These are phyloP conservation scores for Takifugu bimaculatus DNA, from an alignment of 2,113 vertebrate genomes.

Conservation along the genomic window DNA sequence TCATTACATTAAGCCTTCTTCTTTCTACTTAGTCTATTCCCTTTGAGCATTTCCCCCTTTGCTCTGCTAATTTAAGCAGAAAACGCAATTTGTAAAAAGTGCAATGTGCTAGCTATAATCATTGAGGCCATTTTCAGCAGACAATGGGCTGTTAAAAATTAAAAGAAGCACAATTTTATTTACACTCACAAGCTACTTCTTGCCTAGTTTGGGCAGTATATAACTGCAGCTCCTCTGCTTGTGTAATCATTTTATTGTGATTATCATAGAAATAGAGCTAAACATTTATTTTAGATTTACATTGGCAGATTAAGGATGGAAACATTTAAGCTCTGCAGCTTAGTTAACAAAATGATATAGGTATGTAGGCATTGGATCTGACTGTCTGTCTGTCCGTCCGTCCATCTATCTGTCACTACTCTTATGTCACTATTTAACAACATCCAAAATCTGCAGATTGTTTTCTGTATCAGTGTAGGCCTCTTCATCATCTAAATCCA, in stretches of 20 bases:
- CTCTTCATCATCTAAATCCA: too few species aligned
- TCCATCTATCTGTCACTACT: too few species aligned
- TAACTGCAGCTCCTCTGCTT: slow-evolving; percentile 62
- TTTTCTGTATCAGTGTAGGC: too few species aligned
- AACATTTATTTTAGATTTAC: slow-evolving; percentile 46
- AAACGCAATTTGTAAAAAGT: slow-evolving; percentile 60
- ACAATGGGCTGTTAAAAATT: slow-evolving; percentile 36
- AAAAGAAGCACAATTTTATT: slow-evolving; percentile 33
- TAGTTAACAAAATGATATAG: too few species aligned
- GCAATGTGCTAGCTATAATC: slow-evolving; percentile 48
- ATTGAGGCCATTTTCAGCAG: slow-evolving; percentile 63
- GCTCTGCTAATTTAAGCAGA: slow-evolving; percentile 60
- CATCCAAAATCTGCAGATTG: too few species aligned
- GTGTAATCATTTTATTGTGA: slow-evolving; percentile 53
- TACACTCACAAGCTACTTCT: slow-evolving; percentile 33
- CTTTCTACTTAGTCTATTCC: slow-evolving; percentile 57
- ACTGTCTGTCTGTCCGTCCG: too few species aligned
- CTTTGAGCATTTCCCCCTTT: slow-evolving; percentile 46
- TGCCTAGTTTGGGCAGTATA: slow-evolving; percentile 55
- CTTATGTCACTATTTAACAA: too few species aligned
- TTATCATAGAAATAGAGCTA: too few species aligned
- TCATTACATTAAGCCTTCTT: slow-evolving; percentile 51
- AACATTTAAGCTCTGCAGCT: not conserved
- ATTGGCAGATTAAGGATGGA: slow-evolving; percentile 41
- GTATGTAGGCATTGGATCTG: too few species aligned